Conservation (phyloP, 2,797 vertebrate genomes). For the Pipistrellus kuhlii region DNA sequence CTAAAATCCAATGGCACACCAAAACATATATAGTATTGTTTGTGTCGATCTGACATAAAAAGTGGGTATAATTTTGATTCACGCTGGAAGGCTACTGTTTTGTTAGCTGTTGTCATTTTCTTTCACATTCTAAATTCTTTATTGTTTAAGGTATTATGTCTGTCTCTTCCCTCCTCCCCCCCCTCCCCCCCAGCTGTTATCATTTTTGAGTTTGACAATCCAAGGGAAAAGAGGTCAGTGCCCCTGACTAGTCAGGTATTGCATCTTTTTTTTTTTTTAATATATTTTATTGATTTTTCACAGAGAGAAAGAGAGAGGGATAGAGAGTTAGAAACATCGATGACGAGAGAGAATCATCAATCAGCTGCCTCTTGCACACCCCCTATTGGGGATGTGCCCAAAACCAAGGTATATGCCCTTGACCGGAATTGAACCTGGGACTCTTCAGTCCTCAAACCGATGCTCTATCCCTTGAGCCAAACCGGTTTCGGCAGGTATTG, state of each 20-base stretch:
- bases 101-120: background rate
- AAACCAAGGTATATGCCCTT: no score
- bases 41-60: background rate
- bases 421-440: background rate
- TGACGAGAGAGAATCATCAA: no score
- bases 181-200: background rate
- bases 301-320: no score
- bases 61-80: background rate
- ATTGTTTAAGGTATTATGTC: no score
- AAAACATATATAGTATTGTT: background rate
- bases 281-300: no score
- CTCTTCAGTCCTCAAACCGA: no score
- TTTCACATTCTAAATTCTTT: no score
- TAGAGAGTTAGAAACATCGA: no score
- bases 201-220: background rate
- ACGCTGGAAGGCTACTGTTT: background rate
- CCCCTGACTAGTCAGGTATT: background rate
- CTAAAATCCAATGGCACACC: background rate
- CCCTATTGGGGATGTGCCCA: no score
- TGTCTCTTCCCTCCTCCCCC: background rate
- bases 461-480: no score
- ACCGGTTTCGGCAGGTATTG: background rate
- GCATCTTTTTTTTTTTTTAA: background rate
- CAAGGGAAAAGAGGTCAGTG: background rate
- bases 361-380: no score